Evolutionary conservation across 2,113 vertebrate genomes (phyloP).

Genomic region (Spea multiplicata): DNA sequence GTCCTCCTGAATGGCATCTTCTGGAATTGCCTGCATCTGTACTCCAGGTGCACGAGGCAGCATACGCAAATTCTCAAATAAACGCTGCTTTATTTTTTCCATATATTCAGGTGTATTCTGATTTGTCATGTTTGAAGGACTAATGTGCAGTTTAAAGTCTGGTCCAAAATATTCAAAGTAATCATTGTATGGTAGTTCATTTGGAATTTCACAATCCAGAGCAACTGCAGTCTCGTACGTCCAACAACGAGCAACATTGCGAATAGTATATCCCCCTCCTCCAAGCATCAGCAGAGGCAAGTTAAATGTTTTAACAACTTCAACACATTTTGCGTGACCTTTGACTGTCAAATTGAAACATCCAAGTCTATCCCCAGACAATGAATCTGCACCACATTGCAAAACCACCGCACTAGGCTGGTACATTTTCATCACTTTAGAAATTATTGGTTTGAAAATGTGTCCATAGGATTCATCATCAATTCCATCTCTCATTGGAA

Average conservation of each 20-base stretch:
- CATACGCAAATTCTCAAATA: constrained; percentile 94
- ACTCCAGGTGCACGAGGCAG: constrained; percentile 89
- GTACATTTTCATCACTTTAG: constrained; percentile 84
- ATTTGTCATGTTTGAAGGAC: constrained; percentile 83
- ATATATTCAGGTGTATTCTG: constrained; percentile 81
- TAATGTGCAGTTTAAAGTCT: constrained; percentile 81
- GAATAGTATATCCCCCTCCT: constrained; percentile 79
- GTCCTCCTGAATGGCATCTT: constrained; percentile 84
- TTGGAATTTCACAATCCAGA: constrained; percentile 79
- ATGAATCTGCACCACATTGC: constrained; percentile 79
- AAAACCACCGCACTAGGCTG: constrained; percentile 79
- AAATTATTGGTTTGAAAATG: constrained; percentile 81
- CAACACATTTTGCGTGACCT: constrained; percentile 82
- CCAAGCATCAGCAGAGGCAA: constrained; percentile 78
- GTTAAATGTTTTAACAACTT: constrained; percentile 81
- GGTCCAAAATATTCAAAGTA: constrained; percentile 84
- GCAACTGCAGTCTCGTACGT: constrained; percentile 80
- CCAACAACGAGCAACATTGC: constrained; percentile 80
- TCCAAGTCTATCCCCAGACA: no score
- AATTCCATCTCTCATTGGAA: constrained; percentile 81
- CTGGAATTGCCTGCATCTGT: constrained; percentile 90
- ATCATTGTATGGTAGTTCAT: constrained; percentile 80
- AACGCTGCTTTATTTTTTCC: constrained; percentile 85
- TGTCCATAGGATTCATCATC: constrained; percentile 80
- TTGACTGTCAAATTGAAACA: constrained; percentile 82